Evolutionary conservation across 2,888 invertebrate genomes (phyloP).

Genomic region (Plagiodera versicolora): DNA sequence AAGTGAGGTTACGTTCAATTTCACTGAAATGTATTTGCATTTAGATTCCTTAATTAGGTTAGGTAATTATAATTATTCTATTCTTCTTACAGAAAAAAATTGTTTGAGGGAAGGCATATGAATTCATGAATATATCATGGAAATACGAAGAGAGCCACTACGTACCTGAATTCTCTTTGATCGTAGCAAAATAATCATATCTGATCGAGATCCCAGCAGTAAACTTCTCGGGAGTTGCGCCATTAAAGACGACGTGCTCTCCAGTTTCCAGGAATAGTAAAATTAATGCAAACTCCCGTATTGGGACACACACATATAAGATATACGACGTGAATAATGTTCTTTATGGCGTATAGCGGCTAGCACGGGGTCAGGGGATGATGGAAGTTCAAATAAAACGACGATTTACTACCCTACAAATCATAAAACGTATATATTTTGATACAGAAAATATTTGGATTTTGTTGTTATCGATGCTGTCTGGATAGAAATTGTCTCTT

Average conservation of each 20-base stretch:
- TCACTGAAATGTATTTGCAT: too few relatives aligned
- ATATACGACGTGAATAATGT: conserved; percentile 34
- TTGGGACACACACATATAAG: conserved; percentile 19
- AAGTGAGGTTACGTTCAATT: too few relatives aligned
- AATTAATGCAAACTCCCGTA: conserved; percentile 34
- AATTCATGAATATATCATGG: too few relatives aligned
- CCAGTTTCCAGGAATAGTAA: conserved; percentile 27
- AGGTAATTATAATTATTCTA: too few relatives aligned
- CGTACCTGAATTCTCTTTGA: too few relatives aligned
- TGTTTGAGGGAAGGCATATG: too few relatives aligned
- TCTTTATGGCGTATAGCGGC: conserved; percentile 29
- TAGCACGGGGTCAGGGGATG: conserved; percentile 29
- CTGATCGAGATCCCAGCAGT: background rate
- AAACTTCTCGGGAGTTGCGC: background rate
- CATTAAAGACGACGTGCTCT: conserved; percentile 7
- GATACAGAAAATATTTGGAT: too few relatives aligned
- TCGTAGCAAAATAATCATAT: too few relatives aligned
- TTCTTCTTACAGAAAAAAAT: too few relatives aligned
- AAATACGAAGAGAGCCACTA: too few relatives aligned
- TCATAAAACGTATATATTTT: background rate
- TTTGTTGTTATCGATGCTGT: too few relatives aligned
- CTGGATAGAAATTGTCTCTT: background rate
- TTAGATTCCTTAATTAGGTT: too few relatives aligned
- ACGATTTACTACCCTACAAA: background rate
- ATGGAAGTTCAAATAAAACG: background rate